Base-by-base conservation (phyloP, 2,888 invertebrate genomes). In the Philonicus albiceps region DNA sequence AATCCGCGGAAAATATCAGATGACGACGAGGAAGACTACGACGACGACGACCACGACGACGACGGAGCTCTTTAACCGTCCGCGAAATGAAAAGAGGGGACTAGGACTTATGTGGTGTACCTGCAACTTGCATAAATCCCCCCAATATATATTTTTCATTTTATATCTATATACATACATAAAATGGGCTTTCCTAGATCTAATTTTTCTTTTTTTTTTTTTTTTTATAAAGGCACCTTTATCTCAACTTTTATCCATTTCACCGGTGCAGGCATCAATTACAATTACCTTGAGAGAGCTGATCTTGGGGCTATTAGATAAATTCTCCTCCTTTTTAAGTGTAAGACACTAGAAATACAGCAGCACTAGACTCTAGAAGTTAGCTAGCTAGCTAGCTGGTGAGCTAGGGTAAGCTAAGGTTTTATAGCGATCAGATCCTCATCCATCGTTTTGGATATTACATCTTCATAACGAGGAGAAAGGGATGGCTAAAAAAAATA, bases 271-370 rank as follows among this genome's bases (percentile, higher is more conserved):
- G 73, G 84, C 84, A 40, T 73, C 84, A 84, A 84, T 84, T 84
- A 84, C 84, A 84, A 84, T 84, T 84, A 84, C 84, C 73, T 64
- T 64, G 64, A 64, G 13, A 40, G 73, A 84, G 73, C 64, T 27
- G 84, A 84, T 84, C 84, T 84, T 19, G 73, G 16, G 84, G 84
- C 84, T 84, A 84, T 73, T 72, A 84, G 84, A 84, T 84, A 84
- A 84, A 43, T 84, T 84, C 64, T 64, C 64, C 64, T 64, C 64
- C 22, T 64, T n/a, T 83, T 22, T 19, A 27, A 64, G 64, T 43
- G 40, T 16, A 43, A 43, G 40, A 37, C 27, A 53, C 30, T n/a
- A 53, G 80, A 30, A 53, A 34, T n/a, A 81, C 30, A 22, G 64
- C 64, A 64, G 22, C 64, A 64, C 16, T 3, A 43, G 40, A 16